phyloP scores from a whole-genome alignment of 2,797 vertebrate species.

The Balearica regulorum region DNA sequence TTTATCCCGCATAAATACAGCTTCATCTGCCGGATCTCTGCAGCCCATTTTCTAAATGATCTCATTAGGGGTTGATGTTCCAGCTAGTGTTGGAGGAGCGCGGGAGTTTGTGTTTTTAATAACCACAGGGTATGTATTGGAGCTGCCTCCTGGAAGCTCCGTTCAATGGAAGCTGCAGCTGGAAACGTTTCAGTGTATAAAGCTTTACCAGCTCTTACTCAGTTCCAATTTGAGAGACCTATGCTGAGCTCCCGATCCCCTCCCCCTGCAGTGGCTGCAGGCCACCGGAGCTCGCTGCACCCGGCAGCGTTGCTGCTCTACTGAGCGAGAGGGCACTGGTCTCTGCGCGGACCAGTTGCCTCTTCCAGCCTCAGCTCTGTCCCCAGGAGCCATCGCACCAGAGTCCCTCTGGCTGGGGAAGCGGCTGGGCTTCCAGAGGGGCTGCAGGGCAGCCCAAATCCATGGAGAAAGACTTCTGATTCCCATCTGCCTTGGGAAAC shows the following conservation, averaged over 20 bases:
- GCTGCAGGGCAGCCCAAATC: not conserved
- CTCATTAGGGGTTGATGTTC: conserved; percentile 35
- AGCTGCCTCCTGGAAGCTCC: conserved; percentile 50
- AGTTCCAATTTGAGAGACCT: not conserved
- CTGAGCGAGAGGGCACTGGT: not conserved
- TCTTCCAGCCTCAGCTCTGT: not conserved
- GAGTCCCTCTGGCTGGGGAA: not conserved
- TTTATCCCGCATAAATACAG: not conserved
- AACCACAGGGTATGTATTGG: not conserved
- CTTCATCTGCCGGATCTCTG: conserved; percentile 11
- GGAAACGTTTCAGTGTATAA: conserved; percentile 39
- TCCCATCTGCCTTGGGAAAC: not conserved
- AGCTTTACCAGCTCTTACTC: conserved; percentile 1
- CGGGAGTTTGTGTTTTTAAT: conserved; percentile 34
- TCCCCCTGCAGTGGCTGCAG: not conserved
- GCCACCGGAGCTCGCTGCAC: not conserved
- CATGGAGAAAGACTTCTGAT: not conserved
- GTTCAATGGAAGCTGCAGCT: conserved; percentile 52
- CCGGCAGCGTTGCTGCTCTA: not conserved
- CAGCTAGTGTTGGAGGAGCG: not conserved
- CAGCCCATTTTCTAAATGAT: conserved; percentile 31
- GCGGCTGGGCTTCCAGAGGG: not conserved
- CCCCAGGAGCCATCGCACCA: not conserved
- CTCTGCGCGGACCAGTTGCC: accelerated
- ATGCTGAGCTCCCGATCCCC: not conserved